These are phyloP conservation scores for Phoxinus dragarum DNA, from an alignment of 2,797 vertebrate genomes.

Conservation along the genomic window DNA sequence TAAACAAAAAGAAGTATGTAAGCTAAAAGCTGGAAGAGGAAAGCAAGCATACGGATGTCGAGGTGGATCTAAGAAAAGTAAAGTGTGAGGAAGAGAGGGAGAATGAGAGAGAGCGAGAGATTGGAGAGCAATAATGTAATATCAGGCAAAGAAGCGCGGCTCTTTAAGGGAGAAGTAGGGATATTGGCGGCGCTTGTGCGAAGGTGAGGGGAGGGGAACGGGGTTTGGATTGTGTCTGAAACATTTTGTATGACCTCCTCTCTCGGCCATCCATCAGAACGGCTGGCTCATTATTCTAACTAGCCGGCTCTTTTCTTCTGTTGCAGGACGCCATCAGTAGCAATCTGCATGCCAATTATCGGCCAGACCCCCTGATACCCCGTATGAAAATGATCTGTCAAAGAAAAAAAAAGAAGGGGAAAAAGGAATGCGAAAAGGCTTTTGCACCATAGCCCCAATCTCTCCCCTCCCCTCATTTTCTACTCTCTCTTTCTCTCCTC, in stretches of 20 bases:
- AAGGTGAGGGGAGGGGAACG: slow-evolving; percentile 68
- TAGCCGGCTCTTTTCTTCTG: slow-evolving; percentile 91
- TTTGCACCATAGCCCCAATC: slow-evolving; percentile 79
- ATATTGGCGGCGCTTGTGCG: slow-evolving; percentile 62
- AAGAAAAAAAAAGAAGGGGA: slow-evolving; percentile 71
- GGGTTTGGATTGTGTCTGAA: slow-evolving; percentile 82
- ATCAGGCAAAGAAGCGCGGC: slow-evolving; percentile 62
- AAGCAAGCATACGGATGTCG: not conserved
- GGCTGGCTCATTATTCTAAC: slow-evolving; percentile 96
- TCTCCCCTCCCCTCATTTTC: slow-evolving; percentile 65
- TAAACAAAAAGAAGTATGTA: not conserved
- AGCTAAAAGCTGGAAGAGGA: slow-evolving; percentile 22
- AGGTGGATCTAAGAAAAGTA: slow-evolving; percentile 10
- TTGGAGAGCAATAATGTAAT: slow-evolving; percentile 58
- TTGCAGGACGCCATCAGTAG: slow-evolving; percentile 93
- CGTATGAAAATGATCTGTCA: slow-evolving; percentile 97
- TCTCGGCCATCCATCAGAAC: slow-evolving; percentile 96
- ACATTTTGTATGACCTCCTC: slow-evolving; percentile 94
- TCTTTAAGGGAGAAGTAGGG: slow-evolving; percentile 70
- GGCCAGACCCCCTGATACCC: slow-evolving; percentile 98
- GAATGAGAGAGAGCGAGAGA: slow-evolving; percentile 66
- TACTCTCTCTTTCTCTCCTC: slow-evolving; percentile 51
- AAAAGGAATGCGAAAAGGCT: slow-evolving; percentile 72
- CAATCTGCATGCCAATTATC: slow-evolving; percentile 99
- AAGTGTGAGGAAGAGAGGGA: slow-evolving; percentile 66